Percentiles rank a stretch among this genome's conserved stretches.
Conservation (phyloP, 2,113 vertebrate genomes). For the Trachemys scripta region DNA sequence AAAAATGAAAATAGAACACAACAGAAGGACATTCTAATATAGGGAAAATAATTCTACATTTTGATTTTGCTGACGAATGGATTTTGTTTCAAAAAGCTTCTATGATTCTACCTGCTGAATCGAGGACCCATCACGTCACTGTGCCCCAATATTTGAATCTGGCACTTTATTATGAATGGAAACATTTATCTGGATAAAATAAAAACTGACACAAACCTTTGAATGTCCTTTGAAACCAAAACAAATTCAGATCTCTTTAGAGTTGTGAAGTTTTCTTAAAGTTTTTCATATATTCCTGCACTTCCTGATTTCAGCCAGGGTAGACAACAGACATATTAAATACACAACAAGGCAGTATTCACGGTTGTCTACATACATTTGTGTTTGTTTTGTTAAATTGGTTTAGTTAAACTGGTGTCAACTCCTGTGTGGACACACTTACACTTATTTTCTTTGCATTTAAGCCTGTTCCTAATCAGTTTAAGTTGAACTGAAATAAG, state of each 20-base stretch:
- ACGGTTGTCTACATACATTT: not conserved
- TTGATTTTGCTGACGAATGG: not conserved
- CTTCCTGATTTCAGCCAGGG: not conserved
- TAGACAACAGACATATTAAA: not conserved
- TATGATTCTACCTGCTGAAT: not conserved
- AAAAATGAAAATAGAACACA: not conserved
- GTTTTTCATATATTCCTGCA: not conserved
- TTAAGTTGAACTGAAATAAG: not conserved
- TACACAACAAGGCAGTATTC: not conserved
- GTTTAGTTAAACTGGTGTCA: not conserved
- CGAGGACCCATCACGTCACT: not conserved
- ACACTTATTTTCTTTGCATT: not conserved
- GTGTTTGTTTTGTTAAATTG: not conserved
- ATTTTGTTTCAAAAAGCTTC: not conserved
- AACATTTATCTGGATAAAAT: not conserved
- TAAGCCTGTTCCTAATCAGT: not conserved
- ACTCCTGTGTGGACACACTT: fast-evolving
- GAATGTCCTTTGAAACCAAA: fast-evolving
- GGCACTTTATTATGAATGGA: not conserved
- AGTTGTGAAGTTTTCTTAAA: not conserved
- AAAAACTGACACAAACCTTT: not conserved
- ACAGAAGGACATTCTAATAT: not conserved
- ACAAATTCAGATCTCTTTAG: not conserved
- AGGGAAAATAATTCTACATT: not conserved
- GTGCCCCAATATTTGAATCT: not conserved